Evolutionary conservation across 2,797 vertebrate genomes (phyloP).

Genomic region (Anniella stebbinsi): DNA sequence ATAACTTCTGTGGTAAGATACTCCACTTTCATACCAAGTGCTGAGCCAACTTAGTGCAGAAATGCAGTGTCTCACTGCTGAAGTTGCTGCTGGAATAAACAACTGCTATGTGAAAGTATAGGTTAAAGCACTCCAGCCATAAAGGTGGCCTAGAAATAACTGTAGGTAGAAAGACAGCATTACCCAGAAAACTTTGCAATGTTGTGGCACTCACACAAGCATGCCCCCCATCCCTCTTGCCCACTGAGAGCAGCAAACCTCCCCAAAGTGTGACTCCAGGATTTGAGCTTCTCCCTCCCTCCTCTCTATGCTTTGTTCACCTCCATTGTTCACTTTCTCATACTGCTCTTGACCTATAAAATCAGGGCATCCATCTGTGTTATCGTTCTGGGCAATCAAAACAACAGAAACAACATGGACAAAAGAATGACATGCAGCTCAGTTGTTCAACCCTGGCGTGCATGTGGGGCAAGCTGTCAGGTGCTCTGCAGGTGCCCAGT

Average conservation of each 20-base stretch:
- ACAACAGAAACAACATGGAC: conserved; percentile 61
- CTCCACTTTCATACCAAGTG: background rate
- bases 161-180: no score
- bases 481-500: no score
- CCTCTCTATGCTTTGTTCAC: background rate
- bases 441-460: background rate
- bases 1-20: background rate
- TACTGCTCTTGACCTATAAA: conserved; percentile 52
- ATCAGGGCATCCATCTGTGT: conserved; percentile 57
- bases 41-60: background rate
- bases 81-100: background rate
- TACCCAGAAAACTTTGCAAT: background rate
- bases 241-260: background rate
- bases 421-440: background rate
- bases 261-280: background rate
- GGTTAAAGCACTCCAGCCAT: background rate
- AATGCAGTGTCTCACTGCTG: background rate
- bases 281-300: conserved; percentile 22
- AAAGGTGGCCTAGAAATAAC: no score
- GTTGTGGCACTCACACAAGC: background rate
- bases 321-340: conserved; percentile 41
- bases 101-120: background rate
- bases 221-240: background rate
- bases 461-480: no score
- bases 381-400: conserved; percentile 48